Evolutionary conservation across 1,140 invertebrate species (phyloP).

Genomic region (Acromyrmex charruanus): DNA sequence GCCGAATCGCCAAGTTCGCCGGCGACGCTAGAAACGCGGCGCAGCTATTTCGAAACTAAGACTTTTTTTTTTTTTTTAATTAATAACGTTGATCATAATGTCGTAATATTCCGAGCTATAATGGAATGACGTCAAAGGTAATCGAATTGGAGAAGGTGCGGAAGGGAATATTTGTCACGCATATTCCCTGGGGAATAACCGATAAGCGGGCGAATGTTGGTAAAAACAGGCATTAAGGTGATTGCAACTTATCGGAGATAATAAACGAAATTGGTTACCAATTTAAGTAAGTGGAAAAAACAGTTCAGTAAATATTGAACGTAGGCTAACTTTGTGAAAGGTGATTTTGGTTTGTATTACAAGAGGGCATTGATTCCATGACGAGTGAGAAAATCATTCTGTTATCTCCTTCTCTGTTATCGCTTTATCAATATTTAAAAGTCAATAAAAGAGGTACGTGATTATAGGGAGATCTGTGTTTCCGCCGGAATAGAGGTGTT

Average conservation of each 20-base stretch:
- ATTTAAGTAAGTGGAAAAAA: not conserved
- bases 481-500: not conserved
- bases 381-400: not conserved
- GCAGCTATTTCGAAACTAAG: not conserved
- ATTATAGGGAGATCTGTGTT: constrained; percentile 31
- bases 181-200: not conserved
- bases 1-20: constrained; percentile 20
- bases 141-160: not conserved
- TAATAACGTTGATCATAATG: not conserved
- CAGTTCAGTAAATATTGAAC: constrained; percentile 36
- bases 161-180: not conserved
- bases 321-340: constrained; percentile 19
- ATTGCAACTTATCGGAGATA: not conserved
- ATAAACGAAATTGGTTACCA: not conserved
- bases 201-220: not conserved
- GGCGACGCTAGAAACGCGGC: not conserved
- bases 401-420: not conserved
- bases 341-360: not conserved
- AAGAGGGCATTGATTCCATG: constrained; percentile 42
- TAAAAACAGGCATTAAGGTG: not conserved
- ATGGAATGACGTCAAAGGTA: not conserved
- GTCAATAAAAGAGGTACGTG: not conserved
- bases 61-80: not conserved
- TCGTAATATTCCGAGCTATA: too few species aligned
- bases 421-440: constrained; percentile 27